Conservation (phyloP, 1,140 invertebrate species). For the Aphaenogaster ashmeadi region DNA sequence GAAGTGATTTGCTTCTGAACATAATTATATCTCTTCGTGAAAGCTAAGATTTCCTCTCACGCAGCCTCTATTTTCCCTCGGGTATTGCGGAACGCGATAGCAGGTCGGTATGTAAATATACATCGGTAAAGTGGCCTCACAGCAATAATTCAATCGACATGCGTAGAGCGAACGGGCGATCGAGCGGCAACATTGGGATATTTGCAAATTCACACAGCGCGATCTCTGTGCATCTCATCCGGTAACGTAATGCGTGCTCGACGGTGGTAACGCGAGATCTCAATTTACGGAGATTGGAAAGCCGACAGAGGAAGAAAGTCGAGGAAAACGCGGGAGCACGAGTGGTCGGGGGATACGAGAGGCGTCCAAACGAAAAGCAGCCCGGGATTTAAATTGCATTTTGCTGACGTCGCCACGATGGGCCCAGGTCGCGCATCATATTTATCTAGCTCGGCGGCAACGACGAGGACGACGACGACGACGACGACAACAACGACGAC, state of each 20-base stretch:
- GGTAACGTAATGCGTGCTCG: constrained; percentile 37
- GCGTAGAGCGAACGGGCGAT: background rate
- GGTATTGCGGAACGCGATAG: constrained; percentile 1
- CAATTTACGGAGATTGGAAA: constrained; percentile 76
- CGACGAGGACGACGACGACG: constrained; percentile 12
- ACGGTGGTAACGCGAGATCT: constrained; percentile 27
- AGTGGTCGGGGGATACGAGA: constrained; percentile 32
- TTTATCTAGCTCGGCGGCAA: constrained; percentile 70
- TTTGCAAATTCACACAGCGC: constrained; percentile 40
- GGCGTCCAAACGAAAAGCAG: constrained; percentile 55
- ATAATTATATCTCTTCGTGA: background rate
- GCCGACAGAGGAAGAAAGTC: background rate
- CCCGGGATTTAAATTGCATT: constrained; percentile 71
- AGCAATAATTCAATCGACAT: constrained; percentile 42
- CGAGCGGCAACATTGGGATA: constrained; percentile 13
- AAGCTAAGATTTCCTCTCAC: background rate
- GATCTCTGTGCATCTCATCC: constrained; percentile 35
- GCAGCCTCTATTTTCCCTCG: background rate
- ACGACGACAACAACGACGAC: constrained; percentile 27
- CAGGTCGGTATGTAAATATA: constrained; percentile 36
- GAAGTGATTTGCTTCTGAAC: background rate
- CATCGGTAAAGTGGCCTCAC: constrained; percentile 5
- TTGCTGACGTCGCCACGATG: constrained; percentile 53
- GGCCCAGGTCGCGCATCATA: constrained; percentile 60
- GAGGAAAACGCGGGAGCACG: background rate